Percentiles rank a stretch among this genome's conserved stretches.
Conservation (phyloP, 1,140 invertebrate genomes). For the Bombus vancouverensis region DNA sequence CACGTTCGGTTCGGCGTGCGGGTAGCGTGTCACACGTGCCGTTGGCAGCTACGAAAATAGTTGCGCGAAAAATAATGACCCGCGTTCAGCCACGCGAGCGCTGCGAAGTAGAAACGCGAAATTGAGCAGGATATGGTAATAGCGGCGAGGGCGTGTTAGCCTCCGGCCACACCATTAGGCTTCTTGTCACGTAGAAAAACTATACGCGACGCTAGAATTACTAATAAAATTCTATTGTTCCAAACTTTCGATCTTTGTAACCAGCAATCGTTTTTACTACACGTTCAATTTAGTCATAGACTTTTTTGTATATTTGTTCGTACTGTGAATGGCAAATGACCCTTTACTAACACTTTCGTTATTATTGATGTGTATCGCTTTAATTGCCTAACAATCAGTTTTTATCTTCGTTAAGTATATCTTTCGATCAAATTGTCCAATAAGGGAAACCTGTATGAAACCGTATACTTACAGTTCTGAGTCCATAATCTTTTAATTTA, state of each 20-base stretch:
- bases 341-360: too few species aligned
- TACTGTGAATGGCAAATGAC: too few species aligned
- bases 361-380: too few species aligned
- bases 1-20: constrained; percentile 61
- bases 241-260: constrained; percentile 46
- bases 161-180: constrained; percentile 66
- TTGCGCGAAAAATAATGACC: constrained; percentile 78
- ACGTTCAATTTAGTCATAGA: too few species aligned
- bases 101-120: constrained; percentile 53
- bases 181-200: constrained; percentile 63
- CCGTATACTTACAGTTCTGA: too few species aligned
- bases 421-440: too few species aligned
- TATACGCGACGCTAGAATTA: constrained; percentile 40
- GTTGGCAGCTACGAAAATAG: constrained; percentile 75
- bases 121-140: constrained; percentile 54
- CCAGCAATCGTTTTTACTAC: too few species aligned
- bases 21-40: constrained; percentile 69
- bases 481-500: too few species aligned
- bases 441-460: too few species aligned
- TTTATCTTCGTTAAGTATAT: too few species aligned
- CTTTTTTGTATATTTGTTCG: too few species aligned
- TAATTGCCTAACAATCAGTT: too few species aligned
- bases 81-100: constrained; percentile 56
- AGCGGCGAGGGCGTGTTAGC: constrained; percentile 30
- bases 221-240: constrained; percentile 51